phyloP scores from a whole-genome alignment of 1,140 invertebrate species.

The Tetraneura akinire region DNA sequence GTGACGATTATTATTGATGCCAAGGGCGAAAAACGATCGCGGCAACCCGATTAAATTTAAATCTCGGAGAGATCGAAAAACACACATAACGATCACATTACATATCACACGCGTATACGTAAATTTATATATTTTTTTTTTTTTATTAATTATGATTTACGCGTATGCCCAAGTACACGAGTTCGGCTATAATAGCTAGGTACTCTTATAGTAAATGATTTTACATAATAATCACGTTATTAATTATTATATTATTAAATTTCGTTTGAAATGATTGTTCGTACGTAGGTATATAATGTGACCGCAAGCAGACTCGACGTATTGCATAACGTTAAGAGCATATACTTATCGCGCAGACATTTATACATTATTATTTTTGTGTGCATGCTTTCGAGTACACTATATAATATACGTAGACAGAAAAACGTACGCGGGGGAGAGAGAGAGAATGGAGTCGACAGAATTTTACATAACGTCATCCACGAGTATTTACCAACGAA shows the following conservation, averaged over 20 bases:
- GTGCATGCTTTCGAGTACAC: constrained; percentile 18
- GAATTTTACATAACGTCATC: constrained; percentile 16
- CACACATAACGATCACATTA: not conserved
- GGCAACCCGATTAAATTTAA: constrained; percentile 16
- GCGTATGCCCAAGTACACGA: not conserved
- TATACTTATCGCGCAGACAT: not conserved
- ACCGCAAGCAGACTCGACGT: not conserved
- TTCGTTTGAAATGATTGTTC: too few relatives aligned
- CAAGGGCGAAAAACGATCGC: not conserved
- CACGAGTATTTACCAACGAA: not conserved
- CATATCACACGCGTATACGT: not conserved
- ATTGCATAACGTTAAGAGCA: not conserved
- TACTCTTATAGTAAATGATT: too few relatives aligned
- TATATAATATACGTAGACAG: not conserved
- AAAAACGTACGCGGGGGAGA: constrained; percentile 32
- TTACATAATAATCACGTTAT: too few relatives aligned
- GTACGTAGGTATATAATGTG: too few relatives aligned
- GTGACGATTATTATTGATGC: not conserved
- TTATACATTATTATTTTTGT: too few relatives aligned
- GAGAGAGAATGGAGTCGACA: not conserved
- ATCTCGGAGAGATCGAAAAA: not conserved
- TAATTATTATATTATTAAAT: too few relatives aligned
- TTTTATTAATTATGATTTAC: not conserved
- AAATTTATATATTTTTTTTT: not conserved
- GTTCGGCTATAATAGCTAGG: too few relatives aligned